phyloP scores from a whole-genome alignment of 2,888 invertebrate species.

The Harpalus rubripes region DNA sequence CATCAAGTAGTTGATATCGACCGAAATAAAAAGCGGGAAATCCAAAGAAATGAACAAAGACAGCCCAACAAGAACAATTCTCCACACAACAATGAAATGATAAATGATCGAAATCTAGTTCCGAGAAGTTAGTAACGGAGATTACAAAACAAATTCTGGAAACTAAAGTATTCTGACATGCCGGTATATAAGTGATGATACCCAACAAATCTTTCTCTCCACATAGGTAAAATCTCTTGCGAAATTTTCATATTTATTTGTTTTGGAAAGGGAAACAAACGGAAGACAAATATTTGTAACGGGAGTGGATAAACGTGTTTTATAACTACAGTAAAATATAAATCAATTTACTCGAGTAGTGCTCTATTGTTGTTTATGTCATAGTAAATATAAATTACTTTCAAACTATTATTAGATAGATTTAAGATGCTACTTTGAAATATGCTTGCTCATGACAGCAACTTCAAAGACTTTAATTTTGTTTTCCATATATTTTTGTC shows the following conservation, averaged over 20 bases:
- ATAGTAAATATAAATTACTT: conserved; percentile 17
- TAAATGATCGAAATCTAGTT: conserved; percentile 53
- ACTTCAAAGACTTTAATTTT: too few species aligned
- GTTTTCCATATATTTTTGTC: neutral
- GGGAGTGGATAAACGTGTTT: conserved; percentile 39
- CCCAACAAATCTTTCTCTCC: conserved; percentile 3
- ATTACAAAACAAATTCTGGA: conserved; percentile 52
- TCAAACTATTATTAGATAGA: neutral
- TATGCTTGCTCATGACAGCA: neutral
- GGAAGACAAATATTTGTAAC: conserved; percentile 38
- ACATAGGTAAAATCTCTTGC: conserved; percentile 12
- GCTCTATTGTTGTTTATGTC: conserved; percentile 12
- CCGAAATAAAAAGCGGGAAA: conserved; percentile 39
- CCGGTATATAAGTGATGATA: conserved; percentile 38
- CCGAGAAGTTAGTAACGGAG: conserved; percentile 46
- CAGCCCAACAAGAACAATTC: conserved; percentile 36
- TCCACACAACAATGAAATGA: conserved; percentile 45
- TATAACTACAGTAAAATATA: conserved; percentile 28
- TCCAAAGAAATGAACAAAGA: conserved; percentile 41
- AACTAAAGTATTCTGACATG: conserved; percentile 44
- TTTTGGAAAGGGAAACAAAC: conserved; percentile 8
- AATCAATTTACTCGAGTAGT: conserved; percentile 25
- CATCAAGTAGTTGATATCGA: conserved; percentile 21
- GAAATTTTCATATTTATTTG: conserved; percentile 42
- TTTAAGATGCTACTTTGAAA: neutral